Base-by-base conservation (phyloP, 2,113 vertebrate genomes). In the Catharus minimus region DNA sequence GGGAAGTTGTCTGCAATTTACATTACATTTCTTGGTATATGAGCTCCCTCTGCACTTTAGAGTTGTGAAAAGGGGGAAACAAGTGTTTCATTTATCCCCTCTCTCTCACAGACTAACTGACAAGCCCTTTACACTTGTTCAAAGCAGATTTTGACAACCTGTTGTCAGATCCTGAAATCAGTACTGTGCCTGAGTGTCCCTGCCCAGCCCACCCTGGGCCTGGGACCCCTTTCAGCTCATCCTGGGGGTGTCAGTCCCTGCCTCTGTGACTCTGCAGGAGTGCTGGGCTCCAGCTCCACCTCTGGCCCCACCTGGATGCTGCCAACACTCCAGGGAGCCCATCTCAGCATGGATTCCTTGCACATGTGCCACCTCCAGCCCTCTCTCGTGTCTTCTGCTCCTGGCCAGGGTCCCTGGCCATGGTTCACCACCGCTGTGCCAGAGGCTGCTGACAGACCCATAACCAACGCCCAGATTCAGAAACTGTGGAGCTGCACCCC, bases 381-480 rank as follows among this genome's bases (percentile, higher is more conserved):
- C 10, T 55, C 49, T 21, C 24, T 41, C 10, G 0, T 0, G 0
- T 20, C 27, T 41, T 9, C 49, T 68, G 60, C 44, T 64, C 36
- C 47, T 26, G 21, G 12, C 36, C 8, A 24, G 4, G 39, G 30
- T 3, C 23, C 27, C 20, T 17, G n/a, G 20, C 32, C 33, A 38
- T 13, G n/a, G 57, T 24, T 53, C 71, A 53, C 24, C 2, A 1
- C 23, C 27, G 30, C 26, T 3, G 0, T 16, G 15, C 17, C 33
- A 39, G 21, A 14, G 16, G 9, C 52, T 69, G 14, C 4, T 2
- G 1, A 32, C 36, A 86, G 69, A 33, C 15, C 32, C 36, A 46
- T 0, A 52, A 32, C 15, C 33, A 85, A 3, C 3, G 5, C 5
- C 15, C 10, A 5, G 0, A 0, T 18, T 16, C 52, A 57, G 23